These are phyloP conservation scores for Sminthurinus aureus DNA, from an alignment of 2,888 invertebrate genomes.

Conservation along the genomic window DNA sequence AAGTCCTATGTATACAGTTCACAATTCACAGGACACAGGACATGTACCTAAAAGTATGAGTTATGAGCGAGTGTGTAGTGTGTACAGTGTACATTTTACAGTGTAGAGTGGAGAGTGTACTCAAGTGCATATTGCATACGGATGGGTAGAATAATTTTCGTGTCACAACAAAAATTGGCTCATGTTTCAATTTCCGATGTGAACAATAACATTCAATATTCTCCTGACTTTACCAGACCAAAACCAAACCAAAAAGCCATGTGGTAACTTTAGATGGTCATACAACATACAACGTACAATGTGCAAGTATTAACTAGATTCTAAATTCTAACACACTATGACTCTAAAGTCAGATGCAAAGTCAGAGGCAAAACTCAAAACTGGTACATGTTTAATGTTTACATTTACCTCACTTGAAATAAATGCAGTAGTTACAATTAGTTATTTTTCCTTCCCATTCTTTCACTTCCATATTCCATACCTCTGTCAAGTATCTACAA, in stretches of 20 bases:
- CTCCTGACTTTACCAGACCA: slow-evolving; percentile 15
- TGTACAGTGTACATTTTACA: slow-evolving; percentile 8
- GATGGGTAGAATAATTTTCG: slow-evolving; percentile 26
- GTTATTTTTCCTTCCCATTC: too few relatives aligned
- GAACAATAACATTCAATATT: slow-evolving; percentile 38
- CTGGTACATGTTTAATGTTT: too few relatives aligned
- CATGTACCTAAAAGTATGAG: background rate
- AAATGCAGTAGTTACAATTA: too few relatives aligned
- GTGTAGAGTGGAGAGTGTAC: background rate
- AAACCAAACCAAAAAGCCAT: background rate
- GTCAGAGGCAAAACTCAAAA: too few relatives aligned
- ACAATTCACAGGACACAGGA: background rate
- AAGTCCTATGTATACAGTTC: too few relatives aligned
- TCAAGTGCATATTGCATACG: background rate
- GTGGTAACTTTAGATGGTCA: slow-evolving; percentile 24
- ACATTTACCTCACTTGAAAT: too few relatives aligned
- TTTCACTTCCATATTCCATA: too few relatives aligned
- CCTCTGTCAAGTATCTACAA: too few relatives aligned
- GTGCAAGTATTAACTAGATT: too few relatives aligned
- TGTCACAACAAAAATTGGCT: slow-evolving; percentile 40
- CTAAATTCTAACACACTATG: too few relatives aligned
- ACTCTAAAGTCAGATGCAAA: too few relatives aligned
- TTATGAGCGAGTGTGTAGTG: background rate
- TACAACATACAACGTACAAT: too few relatives aligned
- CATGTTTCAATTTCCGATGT: slow-evolving; percentile 42